Conservation (phyloP, 2,888 invertebrate genomes). For the Empis stercorea region DNA sequence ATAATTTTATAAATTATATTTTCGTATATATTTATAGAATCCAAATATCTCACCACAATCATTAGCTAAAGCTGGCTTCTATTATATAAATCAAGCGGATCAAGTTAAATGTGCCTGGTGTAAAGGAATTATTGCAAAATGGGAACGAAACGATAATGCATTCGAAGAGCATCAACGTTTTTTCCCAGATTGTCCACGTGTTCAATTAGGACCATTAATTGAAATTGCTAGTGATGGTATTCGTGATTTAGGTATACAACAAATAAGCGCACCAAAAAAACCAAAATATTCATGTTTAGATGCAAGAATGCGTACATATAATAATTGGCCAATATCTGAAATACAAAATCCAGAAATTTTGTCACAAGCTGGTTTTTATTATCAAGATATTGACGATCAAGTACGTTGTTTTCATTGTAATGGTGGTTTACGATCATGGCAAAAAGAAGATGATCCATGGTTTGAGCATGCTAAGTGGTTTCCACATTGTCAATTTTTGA, state of each 20-base stretch:
- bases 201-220: slow-evolving; percentile 34
- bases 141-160: slow-evolving; percentile 72
- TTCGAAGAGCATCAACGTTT: slow-evolving; percentile 67
- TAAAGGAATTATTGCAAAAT: slow-evolving; percentile 56
- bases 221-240: slow-evolving; percentile 37
- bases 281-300: slow-evolving; percentile 56
- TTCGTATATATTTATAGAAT: slow-evolving; percentile 22
- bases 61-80: slow-evolving; percentile 75
- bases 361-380: slow-evolving; percentile 82
- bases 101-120: slow-evolving; percentile 74
- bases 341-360: slow-evolving; percentile 63
- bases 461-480: slow-evolving; percentile 90
- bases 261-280: slow-evolving; percentile 45
- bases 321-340: slow-evolving; percentile 62
- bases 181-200: slow-evolving; percentile 60
- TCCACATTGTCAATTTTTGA: slow-evolving; percentile 73
- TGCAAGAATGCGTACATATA: slow-evolving; percentile 54
- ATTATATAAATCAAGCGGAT: slow-evolving; percentile 59
- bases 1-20: no score
- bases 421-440: slow-evolving; percentile 84
- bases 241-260: slow-evolving; percentile 42
- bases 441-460: slow-evolving; percentile 83
- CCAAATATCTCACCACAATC: slow-evolving; percentile 49
- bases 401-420: slow-evolving; percentile 88
- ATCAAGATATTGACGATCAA: slow-evolving; percentile 57